Evolutionary conservation across 1,140 invertebrate genomes (phyloP).

Genomic region (Thaumetopoea pityocampa): DNA sequence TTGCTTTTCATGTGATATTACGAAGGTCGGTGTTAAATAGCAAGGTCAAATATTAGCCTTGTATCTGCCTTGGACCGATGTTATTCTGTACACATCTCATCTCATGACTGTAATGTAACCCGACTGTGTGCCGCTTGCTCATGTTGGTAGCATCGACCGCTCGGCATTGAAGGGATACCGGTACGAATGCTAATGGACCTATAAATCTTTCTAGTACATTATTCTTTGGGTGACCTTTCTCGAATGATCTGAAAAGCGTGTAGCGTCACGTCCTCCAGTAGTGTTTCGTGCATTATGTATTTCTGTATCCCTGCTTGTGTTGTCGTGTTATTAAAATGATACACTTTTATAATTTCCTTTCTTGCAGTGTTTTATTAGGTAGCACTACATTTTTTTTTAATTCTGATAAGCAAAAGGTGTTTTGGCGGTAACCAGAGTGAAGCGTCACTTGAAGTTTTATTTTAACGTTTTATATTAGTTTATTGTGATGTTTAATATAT

Average conservation of each 20-base stretch:
- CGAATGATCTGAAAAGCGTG: conserved; percentile 20
- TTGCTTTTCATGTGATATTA: no score
- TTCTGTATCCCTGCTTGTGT: conserved; percentile 10
- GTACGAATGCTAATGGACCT: conserved; percentile 35
- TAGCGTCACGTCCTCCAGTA: conserved; percentile 8
- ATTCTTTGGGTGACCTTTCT: conserved; percentile 19
- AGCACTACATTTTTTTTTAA: no score
- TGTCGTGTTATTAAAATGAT: no score
- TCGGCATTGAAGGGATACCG: conserved; percentile 35
- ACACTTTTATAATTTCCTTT: no score
- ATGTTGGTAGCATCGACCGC: conserved; percentile 35
- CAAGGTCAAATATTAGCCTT: conserved; percentile 22
- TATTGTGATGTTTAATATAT: no score
- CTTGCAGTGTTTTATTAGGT: no score
- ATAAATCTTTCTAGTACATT: conserved; percentile 22
- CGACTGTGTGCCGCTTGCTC: conserved; percentile 13
- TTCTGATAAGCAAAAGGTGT: no score
- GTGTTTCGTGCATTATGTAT: conserved; percentile 17
- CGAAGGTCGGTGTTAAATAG: background rate
- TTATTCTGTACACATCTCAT: conserved; percentile 28
- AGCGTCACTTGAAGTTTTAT: no score
- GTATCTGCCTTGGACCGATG: conserved; percentile 18
- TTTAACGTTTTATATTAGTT: no score
- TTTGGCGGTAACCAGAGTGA: no score
- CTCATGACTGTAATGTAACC: conserved; percentile 19